A percentile compares a stretch with the other conserved stretches of the same genome.
phyloP scores from a whole-genome alignment of 2,797 vertebrate species.

The Anniella stebbinsi region DNA sequence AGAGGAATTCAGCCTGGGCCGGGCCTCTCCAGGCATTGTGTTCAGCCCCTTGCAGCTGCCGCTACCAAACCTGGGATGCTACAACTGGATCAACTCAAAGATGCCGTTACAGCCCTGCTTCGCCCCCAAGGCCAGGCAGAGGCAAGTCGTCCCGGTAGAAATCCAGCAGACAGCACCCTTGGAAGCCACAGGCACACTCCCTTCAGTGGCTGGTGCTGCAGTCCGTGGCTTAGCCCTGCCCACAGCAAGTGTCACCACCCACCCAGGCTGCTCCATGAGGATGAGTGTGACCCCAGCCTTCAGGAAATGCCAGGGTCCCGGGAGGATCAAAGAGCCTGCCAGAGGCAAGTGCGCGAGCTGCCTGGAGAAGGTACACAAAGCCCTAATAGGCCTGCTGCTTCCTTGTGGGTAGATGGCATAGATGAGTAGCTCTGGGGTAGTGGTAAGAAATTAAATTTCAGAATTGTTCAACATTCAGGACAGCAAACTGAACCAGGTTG shows the following conservation, averaged over 20 bases:
- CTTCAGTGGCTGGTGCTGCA: background rate
- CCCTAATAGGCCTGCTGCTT: no score
- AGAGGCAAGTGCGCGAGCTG: background rate
- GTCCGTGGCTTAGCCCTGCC: background rate
- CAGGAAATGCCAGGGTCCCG: background rate
- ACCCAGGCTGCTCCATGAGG: background rate
- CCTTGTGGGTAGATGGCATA: background rate
- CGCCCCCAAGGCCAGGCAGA: background rate
- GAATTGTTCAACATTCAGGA: background rate
- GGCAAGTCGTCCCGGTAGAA: background rate
- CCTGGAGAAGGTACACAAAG: slow-evolving; percentile 5
- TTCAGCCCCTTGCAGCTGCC: background rate
- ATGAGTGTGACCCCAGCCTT: background rate
- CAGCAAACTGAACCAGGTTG: background rate
- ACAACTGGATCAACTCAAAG: background rate
- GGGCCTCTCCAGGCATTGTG: background rate
- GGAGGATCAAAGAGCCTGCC: background rate
- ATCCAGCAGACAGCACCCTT: background rate
- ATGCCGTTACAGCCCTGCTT: background rate
- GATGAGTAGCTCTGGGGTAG: background rate
- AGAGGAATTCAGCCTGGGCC: no score
- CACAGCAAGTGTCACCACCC: background rate
- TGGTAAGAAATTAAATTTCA: background rate
- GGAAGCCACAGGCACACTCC: background rate
- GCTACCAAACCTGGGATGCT: background rate